Percentiles rank a stretch among this genome's conserved stretches.
phyloP scores from a whole-genome alignment of 2,888 invertebrate genomes.

The Baccha elongata region DNA sequence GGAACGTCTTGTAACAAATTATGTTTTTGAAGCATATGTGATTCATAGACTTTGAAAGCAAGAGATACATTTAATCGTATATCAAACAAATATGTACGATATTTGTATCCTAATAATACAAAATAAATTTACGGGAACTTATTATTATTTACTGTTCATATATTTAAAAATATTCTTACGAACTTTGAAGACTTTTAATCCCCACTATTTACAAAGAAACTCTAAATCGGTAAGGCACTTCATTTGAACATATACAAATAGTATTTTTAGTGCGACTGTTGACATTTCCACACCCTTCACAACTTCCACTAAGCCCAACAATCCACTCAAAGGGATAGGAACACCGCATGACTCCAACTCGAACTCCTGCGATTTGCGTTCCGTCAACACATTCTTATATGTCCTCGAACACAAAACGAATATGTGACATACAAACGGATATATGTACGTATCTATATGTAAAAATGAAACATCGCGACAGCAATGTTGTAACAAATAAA shows the following conservation, averaged over 20 bases:
- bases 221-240: not conserved
- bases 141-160: no score
- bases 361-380: slow-evolving; percentile 23
- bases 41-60: no score
- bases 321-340: slow-evolving; percentile 8
- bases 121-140: no score
- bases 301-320: not conserved
- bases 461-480: slow-evolving; percentile 23
- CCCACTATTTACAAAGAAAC: not conserved
- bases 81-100: no score
- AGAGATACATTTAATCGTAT: no score
- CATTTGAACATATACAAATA: slow-evolving; percentile 2
- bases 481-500: not conserved
- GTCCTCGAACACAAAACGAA: slow-evolving; percentile 38
- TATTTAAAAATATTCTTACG: no score
- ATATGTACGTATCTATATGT: no score
- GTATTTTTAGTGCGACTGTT: slow-evolving; percentile 17
- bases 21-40: no score
- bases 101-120: no score
- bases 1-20: no score
- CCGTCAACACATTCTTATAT: slow-evolving; percentile 31
- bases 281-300: slow-evolving; percentile 19
- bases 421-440: slow-evolving; percentile 36
- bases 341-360: slow-evolving; percentile 12
- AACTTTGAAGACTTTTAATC: slow-evolving; percentile 7